Base-by-base conservation (phyloP, 2,888 invertebrate genomes). In the Philaethria dido region DNA sequence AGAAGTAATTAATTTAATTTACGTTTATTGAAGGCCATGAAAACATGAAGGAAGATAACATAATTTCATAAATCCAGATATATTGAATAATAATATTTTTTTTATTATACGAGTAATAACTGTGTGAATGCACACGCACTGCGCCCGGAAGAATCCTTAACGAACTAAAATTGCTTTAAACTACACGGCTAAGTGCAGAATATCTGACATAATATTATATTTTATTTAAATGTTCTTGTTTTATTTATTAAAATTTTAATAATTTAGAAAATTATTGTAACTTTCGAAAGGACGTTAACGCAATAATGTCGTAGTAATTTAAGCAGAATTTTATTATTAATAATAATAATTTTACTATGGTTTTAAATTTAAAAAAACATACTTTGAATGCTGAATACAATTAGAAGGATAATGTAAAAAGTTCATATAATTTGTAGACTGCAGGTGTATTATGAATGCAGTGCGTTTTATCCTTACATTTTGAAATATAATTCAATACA, bases 111-210 rank as follows among this genome's bases (percentile, higher is more conserved):
- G 2, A 13, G 25, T 29, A n/a, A 29, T 29, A 29, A 29, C 6
- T 29, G 25, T 50, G 16, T 25, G n/a, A 3, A 29, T 50, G 48
- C 48, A 25, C 48, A 50, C 50, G 50, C 50, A 25, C 50, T 9
- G 9, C 25, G 25, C 25, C 48, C 25, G 25, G 50, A 50, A 48
- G 22, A 8, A n/a, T 14, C 14, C 25, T 50, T 50, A 50, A 50
- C 29, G n/a, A 50, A 25, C 16, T 50, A n/a, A n/a, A 50, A 29
- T 50, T 50, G 9, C 25, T 29, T n/a, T 29, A 29, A 50, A 50
- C 4, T 50, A 50, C 22, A n/a, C 14, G n/a, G 14, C 14, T n/a
- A 25, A 50, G 3, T 50, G 25, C 25, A 3, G 14, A 2, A 50
- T 25, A 50, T 39, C 39, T 11, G 13, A 13, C 13, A 39, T 13